phyloP scores from a whole-genome alignment of 1,140 invertebrate genomes.

The Nixonia krombeini region DNA sequence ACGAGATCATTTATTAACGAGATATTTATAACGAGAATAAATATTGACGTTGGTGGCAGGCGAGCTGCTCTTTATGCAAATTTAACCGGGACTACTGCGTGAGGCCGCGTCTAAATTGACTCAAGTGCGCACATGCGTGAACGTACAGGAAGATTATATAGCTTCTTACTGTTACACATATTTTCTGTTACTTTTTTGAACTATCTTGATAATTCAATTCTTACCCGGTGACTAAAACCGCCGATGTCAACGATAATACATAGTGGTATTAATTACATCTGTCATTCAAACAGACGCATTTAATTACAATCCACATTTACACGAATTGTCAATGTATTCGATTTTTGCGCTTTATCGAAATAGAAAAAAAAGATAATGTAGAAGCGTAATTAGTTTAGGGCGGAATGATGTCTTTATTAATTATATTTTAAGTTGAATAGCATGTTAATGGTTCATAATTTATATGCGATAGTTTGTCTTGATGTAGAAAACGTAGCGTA shows the following conservation, averaged over 20 bases:
- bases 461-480: too few relatives aligned
- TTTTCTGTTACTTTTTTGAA: too few relatives aligned
- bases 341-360: too few relatives aligned
- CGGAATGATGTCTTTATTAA: too few relatives aligned
- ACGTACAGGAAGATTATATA: neutral
- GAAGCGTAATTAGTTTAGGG: too few relatives aligned
- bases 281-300: neutral
- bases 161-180: neutral
- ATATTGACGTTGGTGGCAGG: constrained; percentile 1
- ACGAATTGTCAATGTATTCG: neutral
- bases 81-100: neutral
- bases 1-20: neutral
- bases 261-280: too few relatives aligned
- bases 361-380: too few relatives aligned
- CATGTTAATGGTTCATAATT: neutral
- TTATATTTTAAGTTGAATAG: neutral
- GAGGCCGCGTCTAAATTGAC: constrained; percentile 1
- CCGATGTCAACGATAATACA: too few relatives aligned
- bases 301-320: neutral
- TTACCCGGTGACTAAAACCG: too few relatives aligned
- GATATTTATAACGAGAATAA: neutral
- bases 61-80: neutral
- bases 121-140: neutral
- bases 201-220: too few relatives aligned
- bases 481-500: constrained; percentile 21